Evolutionary conservation across 2,888 invertebrate species (phyloP).

Genomic region (Phortica okadai): DNA sequence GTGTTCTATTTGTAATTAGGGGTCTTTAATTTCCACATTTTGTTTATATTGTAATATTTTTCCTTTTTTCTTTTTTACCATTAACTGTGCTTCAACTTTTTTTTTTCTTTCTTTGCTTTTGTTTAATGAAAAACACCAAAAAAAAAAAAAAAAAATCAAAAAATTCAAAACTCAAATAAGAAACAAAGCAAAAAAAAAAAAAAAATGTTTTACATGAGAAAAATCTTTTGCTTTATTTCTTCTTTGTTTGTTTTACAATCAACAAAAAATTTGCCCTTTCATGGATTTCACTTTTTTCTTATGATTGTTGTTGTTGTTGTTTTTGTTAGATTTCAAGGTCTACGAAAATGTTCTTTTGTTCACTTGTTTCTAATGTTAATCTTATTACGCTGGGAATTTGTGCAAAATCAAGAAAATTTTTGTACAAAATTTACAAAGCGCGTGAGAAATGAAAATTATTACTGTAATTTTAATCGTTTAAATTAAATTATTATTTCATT

Average conservation of each 20-base stretch:
- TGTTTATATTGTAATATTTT: conserved; percentile 32
- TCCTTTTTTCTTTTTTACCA: background rate
- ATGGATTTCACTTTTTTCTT: background rate
- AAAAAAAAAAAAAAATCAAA: too few relatives aligned
- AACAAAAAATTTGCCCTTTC: conserved; percentile 1
- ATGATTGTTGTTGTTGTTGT: background rate
- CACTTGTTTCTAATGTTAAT: background rate
- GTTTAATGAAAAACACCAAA: background rate
- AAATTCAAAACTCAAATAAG: conserved; percentile 5
- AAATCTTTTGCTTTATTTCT: background rate
- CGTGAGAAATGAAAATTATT: too few relatives aligned
- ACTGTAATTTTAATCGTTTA: too few relatives aligned
- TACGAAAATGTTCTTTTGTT: background rate
- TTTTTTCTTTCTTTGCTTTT: background rate
- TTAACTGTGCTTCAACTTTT: too few relatives aligned
- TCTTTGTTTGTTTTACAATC: conserved; percentile 11
- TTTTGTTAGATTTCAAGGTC: background rate
- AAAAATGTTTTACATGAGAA: background rate
- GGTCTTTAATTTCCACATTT: conserved; percentile 37
- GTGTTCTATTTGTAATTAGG: conserved; percentile 38
- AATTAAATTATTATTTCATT: too few relatives aligned
- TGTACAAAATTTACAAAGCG: too few relatives aligned
- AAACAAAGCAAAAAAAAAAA: conserved; percentile 1
- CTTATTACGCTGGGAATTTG: background rate
- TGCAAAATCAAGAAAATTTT: background rate